These are phyloP conservation scores for Bactericera cockerelli DNA, from an alignment of 1,140 invertebrate species.

Conservation along the genomic window DNA sequence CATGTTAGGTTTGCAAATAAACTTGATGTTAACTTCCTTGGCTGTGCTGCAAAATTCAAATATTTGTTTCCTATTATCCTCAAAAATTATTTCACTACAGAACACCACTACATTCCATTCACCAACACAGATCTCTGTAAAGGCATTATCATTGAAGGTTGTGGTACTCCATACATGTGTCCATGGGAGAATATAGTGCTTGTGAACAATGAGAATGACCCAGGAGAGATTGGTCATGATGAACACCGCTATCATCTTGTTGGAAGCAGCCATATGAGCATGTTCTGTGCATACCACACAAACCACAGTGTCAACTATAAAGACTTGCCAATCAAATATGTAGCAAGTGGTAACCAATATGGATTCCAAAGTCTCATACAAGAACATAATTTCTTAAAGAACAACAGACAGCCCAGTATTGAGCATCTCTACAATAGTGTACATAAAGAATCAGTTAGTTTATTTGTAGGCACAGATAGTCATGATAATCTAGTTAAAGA, in stretches of 20 bases:
- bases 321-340: slow-evolving; percentile 41
- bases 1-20: slow-evolving; percentile 41
- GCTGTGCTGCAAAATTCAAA: slow-evolving; percentile 47
- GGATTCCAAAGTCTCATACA: slow-evolving; percentile 26
- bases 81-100: slow-evolving; percentile 30
- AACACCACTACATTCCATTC: slow-evolving; percentile 34
- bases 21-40: slow-evolving; percentile 41
- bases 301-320: slow-evolving; percentile 38
- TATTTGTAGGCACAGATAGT: slow-evolving; percentile 35
- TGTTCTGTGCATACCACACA: slow-evolving; percentile 45
- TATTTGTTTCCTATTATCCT: slow-evolving; percentile 38
- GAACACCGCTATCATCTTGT: slow-evolving; percentile 30
- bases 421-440: slow-evolving; percentile 39
- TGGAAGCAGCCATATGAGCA: slow-evolving; percentile 41
- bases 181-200: slow-evolving; percentile 29
- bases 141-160: slow-evolving; percentile 49
- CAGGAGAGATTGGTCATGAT: neutral
- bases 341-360: slow-evolving; percentile 44
- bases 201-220: neutral
- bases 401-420: slow-evolving; percentile 21
- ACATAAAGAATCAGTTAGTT: slow-evolving; percentile 41
- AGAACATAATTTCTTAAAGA: slow-evolving; percentile 17
- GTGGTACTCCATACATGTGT: slow-evolving; percentile 29
- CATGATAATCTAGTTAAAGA: slow-evolving; percentile 29
- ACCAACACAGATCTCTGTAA: slow-evolving; percentile 48